phyloP scores from a whole-genome alignment of 2,888 invertebrate species.

The Andrena camellia region DNA sequence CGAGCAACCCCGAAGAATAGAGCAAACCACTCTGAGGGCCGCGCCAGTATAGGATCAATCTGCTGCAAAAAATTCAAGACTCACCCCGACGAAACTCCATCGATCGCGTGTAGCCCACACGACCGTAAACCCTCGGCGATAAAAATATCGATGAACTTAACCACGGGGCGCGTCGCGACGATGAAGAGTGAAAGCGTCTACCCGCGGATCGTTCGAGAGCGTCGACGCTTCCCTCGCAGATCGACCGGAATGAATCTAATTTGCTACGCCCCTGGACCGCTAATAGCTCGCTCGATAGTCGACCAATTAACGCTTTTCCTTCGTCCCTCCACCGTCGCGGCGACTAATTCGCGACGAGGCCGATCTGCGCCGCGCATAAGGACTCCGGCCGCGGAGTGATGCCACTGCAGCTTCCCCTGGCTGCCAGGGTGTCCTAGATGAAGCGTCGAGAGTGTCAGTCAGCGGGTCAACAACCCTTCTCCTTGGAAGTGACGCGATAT shows the following conservation, averaged over 20 bases:
- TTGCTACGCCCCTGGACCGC: constrained; percentile 32
- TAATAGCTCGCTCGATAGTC: constrained; percentile 22
- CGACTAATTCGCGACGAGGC: not conserved
- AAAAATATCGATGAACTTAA: constrained; percentile 13
- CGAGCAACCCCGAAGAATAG: too few relatives aligned
- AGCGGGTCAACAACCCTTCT: constrained; percentile 78
- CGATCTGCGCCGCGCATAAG: constrained; percentile 23
- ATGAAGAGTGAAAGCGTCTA: constrained; percentile 6
- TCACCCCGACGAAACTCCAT: too few relatives aligned
- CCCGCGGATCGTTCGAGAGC: not conserved
- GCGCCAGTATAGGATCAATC: too few relatives aligned
- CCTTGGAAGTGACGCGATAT: constrained; percentile 72
- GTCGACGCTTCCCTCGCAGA: constrained; percentile 17
- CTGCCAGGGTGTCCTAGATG: constrained; percentile 57
- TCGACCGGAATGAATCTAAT: constrained; percentile 42
- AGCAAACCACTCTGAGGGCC: too few relatives aligned
- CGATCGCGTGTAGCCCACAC: too few relatives aligned
- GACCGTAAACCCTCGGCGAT: not conserved
- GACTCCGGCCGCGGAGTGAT: constrained; percentile 4
- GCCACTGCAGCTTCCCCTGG: not conserved
- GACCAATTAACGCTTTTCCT: constrained; percentile 39
- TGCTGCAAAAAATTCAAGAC: too few relatives aligned
- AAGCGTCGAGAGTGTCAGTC: constrained; percentile 67
- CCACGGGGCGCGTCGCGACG: not conserved
- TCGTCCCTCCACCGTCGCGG: constrained; percentile 1